Conservation (phyloP, 2,797 vertebrate genomes). For the Rhabdophis nuchalis region DNA sequence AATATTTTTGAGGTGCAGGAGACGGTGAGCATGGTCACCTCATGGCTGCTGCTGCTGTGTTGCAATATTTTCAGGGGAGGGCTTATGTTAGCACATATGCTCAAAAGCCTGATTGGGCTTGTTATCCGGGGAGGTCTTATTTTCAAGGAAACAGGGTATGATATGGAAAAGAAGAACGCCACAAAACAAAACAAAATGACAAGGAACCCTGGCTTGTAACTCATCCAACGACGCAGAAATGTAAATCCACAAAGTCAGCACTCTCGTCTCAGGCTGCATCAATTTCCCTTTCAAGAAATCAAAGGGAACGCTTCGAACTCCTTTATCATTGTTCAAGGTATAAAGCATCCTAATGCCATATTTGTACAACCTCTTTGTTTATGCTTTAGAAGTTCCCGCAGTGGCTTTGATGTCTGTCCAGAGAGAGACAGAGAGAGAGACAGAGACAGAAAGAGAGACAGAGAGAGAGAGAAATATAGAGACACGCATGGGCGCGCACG, state of each 20-base stretch:
- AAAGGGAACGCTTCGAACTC: neutral
- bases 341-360: neutral
- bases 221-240: neutral
- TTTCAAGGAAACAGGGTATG: too few relatives aligned
- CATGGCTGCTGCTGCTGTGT: too few relatives aligned
- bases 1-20: too few relatives aligned
- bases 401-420: neutral
- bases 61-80: too few relatives aligned
- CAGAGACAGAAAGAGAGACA: rapidly evolving
- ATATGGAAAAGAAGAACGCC: neutral
- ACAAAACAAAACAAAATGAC: neutral
- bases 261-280: neutral
- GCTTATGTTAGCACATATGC: too few relatives aligned
- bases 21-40: too few relatives aligned
- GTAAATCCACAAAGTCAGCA: neutral
- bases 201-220: neutral
- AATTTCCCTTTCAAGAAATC: neutral
- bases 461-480: neutral
- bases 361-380: neutral
- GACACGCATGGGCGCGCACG: too few relatives aligned
- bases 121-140: too few relatives aligned
- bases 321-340: neutral
- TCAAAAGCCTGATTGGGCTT: too few relatives aligned
- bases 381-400: neutral
- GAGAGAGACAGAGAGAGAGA: neutral